phyloP scores from a whole-genome alignment of 2,888 invertebrate genomes.

The Nemapogon koenigi region DNA sequence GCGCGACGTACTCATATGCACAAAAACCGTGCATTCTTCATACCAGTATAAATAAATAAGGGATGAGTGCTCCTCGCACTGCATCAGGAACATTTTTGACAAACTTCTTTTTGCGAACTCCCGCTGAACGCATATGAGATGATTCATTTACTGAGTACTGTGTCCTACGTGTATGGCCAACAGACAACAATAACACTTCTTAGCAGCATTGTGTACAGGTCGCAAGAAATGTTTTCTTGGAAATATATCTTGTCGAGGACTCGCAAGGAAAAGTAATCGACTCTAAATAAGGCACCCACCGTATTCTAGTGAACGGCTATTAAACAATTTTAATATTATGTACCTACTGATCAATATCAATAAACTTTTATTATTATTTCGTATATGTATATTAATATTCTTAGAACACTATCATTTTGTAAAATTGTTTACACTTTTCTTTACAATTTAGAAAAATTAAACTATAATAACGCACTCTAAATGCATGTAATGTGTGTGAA shows the following conservation, averaged over 20 bases:
- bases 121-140: slow-evolving; percentile 61
- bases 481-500: too few relatives aligned
- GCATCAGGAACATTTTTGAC: slow-evolving; percentile 49
- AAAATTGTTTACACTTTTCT: too few relatives aligned
- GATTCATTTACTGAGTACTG: slow-evolving; percentile 61
- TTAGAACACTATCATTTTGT: too few relatives aligned
- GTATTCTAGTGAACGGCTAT: slow-evolving; percentile 1
- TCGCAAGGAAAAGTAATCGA: slow-evolving; percentile 57
- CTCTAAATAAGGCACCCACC: slow-evolving; percentile 51
- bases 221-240: slow-evolving; percentile 59
- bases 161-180: slow-evolving; percentile 54
- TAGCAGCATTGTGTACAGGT: slow-evolving; percentile 49
- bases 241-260: slow-evolving; percentile 62
- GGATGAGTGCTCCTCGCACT: slow-evolving; percentile 42
- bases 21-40: slow-evolving; percentile 55
- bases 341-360: too few relatives aligned
- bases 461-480: too few relatives aligned
- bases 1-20: slow-evolving; percentile 35
- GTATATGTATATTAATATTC: too few relatives aligned
- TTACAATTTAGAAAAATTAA: too few relatives aligned
- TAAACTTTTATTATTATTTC: too few relatives aligned
- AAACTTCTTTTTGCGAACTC: slow-evolving; percentile 55
- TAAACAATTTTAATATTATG: slow-evolving; percentile 2
- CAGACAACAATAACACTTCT: slow-evolving; percentile 49
- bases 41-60: slow-evolving; percentile 63